Evolutionary conservation across 2,888 invertebrate species (phyloP).

Genomic region (Meloe dianella): DNA sequence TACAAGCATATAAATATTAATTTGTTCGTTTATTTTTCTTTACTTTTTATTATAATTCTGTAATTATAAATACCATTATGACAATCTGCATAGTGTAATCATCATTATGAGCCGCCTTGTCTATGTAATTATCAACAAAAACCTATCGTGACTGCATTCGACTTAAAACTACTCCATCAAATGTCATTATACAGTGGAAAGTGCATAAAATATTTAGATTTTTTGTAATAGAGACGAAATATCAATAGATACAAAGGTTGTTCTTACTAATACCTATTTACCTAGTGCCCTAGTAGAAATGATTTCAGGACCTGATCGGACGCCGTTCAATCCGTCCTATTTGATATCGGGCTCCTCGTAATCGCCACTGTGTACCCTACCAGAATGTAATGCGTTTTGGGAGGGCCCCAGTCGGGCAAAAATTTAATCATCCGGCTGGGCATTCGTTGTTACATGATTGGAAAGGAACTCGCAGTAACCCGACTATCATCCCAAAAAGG

Average conservation of each 20-base stretch:
- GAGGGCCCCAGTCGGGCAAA: too few relatives aligned
- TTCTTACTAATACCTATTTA: too few relatives aligned
- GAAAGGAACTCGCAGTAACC: too few relatives aligned
- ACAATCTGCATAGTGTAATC: conserved; percentile 53
- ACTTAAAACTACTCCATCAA: conserved; percentile 45
- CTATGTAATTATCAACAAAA: conserved; percentile 53
- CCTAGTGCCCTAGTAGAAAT: too few relatives aligned
- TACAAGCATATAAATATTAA: background rate
- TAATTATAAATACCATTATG: conserved; percentile 48
- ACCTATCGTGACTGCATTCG: conserved; percentile 58
- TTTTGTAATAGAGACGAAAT: conserved; percentile 21
- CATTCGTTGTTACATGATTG: too few relatives aligned
- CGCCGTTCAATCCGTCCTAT: too few relatives aligned
- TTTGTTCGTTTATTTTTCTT: background rate
- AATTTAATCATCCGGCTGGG: too few relatives aligned
- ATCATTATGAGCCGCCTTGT: conserved; percentile 51
- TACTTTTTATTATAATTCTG: conserved; percentile 36
- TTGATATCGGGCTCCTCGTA: too few relatives aligned
- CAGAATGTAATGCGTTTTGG: too few relatives aligned
- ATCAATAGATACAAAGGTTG: background rate
- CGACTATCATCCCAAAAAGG: too few relatives aligned
- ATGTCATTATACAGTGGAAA: conserved; percentile 36
- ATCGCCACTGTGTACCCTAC: too few relatives aligned
- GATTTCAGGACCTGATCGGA: too few relatives aligned
- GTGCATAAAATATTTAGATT: conserved; percentile 25